A percentile compares a stretch with the other conserved stretches of the same genome.
Evolutionary conservation across 2,888 invertebrate genomes (phyloP).

Genomic region (Spatulosminthurus flaviceps): DNA sequence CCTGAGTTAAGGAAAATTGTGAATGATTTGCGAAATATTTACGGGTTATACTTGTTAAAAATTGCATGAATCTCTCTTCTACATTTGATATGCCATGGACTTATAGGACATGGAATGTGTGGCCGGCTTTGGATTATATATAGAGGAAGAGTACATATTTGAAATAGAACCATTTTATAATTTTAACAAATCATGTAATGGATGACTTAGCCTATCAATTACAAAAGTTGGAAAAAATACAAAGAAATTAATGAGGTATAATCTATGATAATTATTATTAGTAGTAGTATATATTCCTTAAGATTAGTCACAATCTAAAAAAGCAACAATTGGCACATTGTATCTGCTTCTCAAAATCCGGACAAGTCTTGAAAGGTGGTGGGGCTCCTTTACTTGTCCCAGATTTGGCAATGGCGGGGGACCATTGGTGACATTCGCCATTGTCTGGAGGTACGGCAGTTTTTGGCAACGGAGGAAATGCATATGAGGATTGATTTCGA

Average conservation of each 20-base stretch:
- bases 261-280: no score
- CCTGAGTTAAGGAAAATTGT: not conserved
- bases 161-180: not conserved
- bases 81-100: no score
- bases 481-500: not conserved
- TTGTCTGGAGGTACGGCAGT: not conserved
- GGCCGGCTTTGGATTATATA: no score
- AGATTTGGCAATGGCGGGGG: not conserved
- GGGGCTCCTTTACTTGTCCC: not conserved
- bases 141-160: no score
- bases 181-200: constrained; percentile 1
- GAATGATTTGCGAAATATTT: not conserved
- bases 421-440: not conserved
- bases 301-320: not conserved
- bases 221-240: constrained; percentile 4
- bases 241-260: not conserved
- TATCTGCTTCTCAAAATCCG: constrained; percentile 4
- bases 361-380: not conserved
- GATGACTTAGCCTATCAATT: not conserved
- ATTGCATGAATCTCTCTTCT: not conserved
- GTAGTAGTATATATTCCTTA: no score
- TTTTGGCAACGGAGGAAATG: not conserved
- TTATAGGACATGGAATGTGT: not conserved
- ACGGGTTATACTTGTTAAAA: not conserved
- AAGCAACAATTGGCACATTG: constrained; percentile 5